These are phyloP conservation scores for Arvicanthis niloticus DNA, from an alignment of 2,113 vertebrate species.

Conservation along the genomic window DNA sequence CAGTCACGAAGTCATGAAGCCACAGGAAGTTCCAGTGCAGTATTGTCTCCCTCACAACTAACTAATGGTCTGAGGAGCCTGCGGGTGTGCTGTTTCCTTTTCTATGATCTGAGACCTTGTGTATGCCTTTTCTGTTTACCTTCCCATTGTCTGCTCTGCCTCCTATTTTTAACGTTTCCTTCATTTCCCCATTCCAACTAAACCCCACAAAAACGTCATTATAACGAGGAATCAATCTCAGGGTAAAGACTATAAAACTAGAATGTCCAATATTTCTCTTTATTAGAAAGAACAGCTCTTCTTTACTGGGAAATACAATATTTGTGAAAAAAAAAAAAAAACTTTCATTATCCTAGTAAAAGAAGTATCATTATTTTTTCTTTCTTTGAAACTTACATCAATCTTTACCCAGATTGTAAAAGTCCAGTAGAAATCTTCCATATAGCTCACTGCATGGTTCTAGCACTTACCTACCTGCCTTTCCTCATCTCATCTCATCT, in stretches of 20 bases:
- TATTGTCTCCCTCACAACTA: conserved; percentile 1
- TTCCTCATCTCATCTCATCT: not conserved
- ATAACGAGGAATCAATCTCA: not conserved
- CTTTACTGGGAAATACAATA: not conserved
- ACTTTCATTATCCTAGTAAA: not conserved
- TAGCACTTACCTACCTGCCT: not conserved
- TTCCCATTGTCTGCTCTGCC: not conserved
- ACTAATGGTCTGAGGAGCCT: not conserved
- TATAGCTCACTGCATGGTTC: not conserved
- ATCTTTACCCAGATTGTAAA: not conserved
- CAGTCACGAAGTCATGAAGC: not conserved
- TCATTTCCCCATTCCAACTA: not conserved
- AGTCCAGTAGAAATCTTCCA: not conserved
- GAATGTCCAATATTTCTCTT: not conserved
- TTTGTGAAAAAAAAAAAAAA: not conserved
- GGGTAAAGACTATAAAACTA: not conserved
- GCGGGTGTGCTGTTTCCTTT: not conserved
- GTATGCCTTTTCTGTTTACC: not conserved
- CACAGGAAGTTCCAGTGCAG: not conserved
- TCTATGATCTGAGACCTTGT: not conserved
- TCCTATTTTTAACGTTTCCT: not conserved
- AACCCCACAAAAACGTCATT: conserved; percentile 35
- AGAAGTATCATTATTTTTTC: not conserved
- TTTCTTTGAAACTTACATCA: not conserved
- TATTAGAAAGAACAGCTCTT: not conserved